Evolutionary conservation across 2,113 vertebrate genomes (phyloP).

Genomic region (Phalacrocorax brasilianus): DNA sequence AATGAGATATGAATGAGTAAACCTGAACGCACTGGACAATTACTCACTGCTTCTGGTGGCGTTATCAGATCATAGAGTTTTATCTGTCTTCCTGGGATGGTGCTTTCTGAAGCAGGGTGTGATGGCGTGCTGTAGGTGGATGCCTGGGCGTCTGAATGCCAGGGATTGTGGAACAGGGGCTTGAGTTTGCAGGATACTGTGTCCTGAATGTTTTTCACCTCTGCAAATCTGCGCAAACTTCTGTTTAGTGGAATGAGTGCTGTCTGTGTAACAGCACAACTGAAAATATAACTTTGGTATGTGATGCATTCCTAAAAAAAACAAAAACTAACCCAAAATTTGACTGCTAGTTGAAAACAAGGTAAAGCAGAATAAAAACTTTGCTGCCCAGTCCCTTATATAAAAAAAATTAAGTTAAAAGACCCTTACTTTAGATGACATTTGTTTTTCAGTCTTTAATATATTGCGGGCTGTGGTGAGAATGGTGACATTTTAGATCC

Average conservation of each 20-base stretch:
- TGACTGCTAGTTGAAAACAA: neutral
- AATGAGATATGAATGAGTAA: slow-evolving; percentile 7
- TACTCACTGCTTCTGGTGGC: neutral
- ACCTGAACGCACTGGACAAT: neutral
- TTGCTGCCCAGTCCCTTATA: neutral
- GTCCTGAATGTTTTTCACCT: neutral
- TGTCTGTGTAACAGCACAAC: neutral
- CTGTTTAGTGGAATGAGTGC: neutral
- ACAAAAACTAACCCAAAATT: neutral
- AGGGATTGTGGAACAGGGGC: neutral
- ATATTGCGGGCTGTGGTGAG: neutral
- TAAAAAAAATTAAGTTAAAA: neutral
- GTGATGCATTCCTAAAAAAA: neutral
- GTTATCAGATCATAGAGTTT: neutral
- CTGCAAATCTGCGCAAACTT: neutral
- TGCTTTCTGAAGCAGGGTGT: neutral
- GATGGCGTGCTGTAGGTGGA: neutral
- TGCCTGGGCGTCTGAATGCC: neutral
- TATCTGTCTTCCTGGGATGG: rapidly evolving
- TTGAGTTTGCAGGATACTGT: neutral
- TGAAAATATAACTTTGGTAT: neutral
- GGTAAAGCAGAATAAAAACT: neutral
- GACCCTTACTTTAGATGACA: rapidly evolving
- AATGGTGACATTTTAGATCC: neutral
- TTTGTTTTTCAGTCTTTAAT: neutral